A percentile compares a stretch with the other conserved stretches of the same genome.
phyloP scores from a whole-genome alignment of 2,888 invertebrate species.

The Brachypalpus laphriformis region DNA sequence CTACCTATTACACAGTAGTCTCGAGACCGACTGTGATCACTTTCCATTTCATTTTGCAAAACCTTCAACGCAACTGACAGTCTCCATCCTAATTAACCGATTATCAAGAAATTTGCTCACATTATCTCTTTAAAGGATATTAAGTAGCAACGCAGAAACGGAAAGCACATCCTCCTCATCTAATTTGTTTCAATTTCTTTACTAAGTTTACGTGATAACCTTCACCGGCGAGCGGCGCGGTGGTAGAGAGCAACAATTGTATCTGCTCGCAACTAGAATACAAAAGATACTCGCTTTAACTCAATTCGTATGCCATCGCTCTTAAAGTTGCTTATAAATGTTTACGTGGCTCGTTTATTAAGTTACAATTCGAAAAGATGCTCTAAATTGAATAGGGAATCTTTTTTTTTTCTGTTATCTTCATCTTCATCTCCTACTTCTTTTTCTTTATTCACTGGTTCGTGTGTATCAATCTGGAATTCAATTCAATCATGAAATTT shows the following conservation, averaged over 20 bases:
- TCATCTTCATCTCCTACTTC: not conserved
- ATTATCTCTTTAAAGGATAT: slow-evolving; percentile 10
- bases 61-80: not conserved
- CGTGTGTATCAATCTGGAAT: slow-evolving; percentile 3
- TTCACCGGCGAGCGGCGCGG: not conserved
- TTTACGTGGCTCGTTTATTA: slow-evolving; percentile 36
- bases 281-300: not conserved
- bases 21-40: not conserved
- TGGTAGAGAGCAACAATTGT: slow-evolving; percentile 25
- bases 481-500: slow-evolving; percentile 1
- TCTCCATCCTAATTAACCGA: not conserved
- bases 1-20: too few species aligned
- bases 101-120: not conserved
- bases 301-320: not conserved
- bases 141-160: not conserved
- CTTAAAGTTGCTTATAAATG: slow-evolving; percentile 26
- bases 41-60: not conserved
- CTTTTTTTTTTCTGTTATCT: not conserved
- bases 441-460: too few species aligned
- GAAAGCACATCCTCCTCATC: not conserved
- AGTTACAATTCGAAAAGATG: not conserved
- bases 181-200: slow-evolving; percentile 18
- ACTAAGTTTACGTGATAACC: slow-evolving; percentile 20
- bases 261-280: slow-evolving; percentile 4
- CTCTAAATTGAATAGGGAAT: not conserved